Evolutionary conservation across 2,797 vertebrate species (phyloP).

Genomic region (Pipistrellus kuhlii): DNA sequence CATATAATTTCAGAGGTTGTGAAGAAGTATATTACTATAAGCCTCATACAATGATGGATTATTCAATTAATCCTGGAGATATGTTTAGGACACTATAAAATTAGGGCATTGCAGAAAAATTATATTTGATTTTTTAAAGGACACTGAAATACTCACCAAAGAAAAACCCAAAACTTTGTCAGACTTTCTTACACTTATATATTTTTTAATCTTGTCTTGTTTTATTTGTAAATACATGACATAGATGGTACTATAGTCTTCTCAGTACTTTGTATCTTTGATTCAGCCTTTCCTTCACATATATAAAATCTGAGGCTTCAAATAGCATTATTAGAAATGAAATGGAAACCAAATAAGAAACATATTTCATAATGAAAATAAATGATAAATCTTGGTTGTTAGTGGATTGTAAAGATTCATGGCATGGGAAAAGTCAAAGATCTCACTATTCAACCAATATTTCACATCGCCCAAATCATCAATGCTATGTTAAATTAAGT

Average conservation of each 20-base stretch:
- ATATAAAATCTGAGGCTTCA: background rate
- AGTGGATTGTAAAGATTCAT: background rate
- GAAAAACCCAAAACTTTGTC: background rate
- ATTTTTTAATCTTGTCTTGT: background rate
- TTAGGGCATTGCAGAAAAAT: background rate
- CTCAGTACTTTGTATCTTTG: background rate
- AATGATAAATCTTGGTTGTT: background rate
- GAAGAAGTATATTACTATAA: background rate
- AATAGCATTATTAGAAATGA: background rate
- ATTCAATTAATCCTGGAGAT: background rate
- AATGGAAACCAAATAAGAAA: constrained; percentile 17
- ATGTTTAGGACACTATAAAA: background rate
- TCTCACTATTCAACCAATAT: background rate
- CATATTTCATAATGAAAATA: constrained; percentile 33
- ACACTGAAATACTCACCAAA: background rate
- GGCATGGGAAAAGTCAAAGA: background rate
- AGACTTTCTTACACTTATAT: background rate
- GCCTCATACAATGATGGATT: background rate
- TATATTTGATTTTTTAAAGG: constrained; percentile 7
- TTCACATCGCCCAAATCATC: background rate
- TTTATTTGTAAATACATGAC: constrained; percentile 34
- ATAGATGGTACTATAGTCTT: background rate
- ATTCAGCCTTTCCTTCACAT: background rate
- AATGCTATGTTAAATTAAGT: background rate
- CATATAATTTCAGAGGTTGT: background rate